These are phyloP conservation scores for Parasteatoda tepidariorum DNA, from an alignment of 1,140 invertebrate species.

Conservation along the genomic window DNA sequence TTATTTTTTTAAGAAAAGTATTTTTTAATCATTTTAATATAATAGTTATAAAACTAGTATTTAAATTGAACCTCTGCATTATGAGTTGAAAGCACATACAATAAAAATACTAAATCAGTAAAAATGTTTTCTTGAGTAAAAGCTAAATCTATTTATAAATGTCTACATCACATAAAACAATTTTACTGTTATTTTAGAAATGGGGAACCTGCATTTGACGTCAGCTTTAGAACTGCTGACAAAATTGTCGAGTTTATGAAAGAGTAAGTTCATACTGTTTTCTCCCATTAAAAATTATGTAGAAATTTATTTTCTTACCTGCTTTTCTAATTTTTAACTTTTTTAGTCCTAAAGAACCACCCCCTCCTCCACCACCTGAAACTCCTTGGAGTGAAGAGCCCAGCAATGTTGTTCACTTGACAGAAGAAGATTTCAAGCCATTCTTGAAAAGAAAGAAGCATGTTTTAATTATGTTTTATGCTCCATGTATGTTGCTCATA, in stretches of 20 bases:
- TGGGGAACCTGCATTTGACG: constrained; percentile 82
- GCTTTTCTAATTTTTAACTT: not conserved
- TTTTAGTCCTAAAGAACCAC: constrained; percentile 77
- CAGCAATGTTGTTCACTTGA: constrained; percentile 80
- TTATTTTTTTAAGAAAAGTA: no score
- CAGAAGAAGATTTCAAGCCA: constrained; percentile 77
- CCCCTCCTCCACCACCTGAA: constrained; percentile 83
- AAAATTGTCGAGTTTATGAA: constrained; percentile 86
- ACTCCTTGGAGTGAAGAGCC: constrained; percentile 79
- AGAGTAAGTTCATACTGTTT: constrained; percentile 71
- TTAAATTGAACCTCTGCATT: no score
- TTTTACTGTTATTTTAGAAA: constrained; percentile 66
- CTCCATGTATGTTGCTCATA: constrained; percentile 80
- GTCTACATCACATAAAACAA: no score
- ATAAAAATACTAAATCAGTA: no score
- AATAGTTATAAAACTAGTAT: not conserved
- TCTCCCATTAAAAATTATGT: no score
- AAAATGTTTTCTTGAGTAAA: no score
- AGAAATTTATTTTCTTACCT: no score
- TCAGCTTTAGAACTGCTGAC: constrained; percentile 78
- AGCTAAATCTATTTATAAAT: no score
- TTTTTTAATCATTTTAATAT: not conserved
- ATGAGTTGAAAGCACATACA: no score
- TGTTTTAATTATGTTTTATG: constrained; percentile 90
- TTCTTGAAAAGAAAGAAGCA: constrained; percentile 78